Conservation (phyloP, 2,888 invertebrate genomes). For the Cylindroiulus punctatus region DNA sequence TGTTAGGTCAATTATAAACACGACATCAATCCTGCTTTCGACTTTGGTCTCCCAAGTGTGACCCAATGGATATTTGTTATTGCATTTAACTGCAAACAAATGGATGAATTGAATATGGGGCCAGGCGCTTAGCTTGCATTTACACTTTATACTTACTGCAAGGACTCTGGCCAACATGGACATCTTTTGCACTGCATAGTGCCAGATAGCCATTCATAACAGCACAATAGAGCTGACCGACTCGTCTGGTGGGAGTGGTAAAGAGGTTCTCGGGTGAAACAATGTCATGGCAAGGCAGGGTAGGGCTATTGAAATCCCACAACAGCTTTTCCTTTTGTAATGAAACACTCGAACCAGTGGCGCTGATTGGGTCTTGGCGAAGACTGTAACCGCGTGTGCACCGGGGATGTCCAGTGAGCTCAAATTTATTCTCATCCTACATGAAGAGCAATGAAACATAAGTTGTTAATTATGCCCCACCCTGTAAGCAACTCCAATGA, state of each 20-base stretch:
- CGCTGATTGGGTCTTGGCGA: background rate
- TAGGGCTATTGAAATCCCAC: background rate
- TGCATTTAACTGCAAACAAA: background rate
- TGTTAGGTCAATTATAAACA: background rate
- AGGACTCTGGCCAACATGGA: background rate
- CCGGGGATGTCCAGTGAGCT: background rate
- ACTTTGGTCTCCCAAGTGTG: background rate
- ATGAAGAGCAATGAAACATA: background rate
- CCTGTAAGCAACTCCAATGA: background rate
- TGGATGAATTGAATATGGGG: background rate
- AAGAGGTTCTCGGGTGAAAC: background rate
- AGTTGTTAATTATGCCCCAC: background rate
- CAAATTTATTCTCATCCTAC: background rate
- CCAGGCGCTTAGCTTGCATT: too few species aligned
- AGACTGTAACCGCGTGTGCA: background rate
- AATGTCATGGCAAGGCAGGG: background rate
- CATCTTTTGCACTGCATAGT: background rate
- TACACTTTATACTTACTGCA: slow-evolving; percentile 4
- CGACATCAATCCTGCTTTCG: background rate
- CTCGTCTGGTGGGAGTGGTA: background rate
- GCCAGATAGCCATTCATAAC: background rate
- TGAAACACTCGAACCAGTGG: background rate
- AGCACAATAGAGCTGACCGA: background rate
- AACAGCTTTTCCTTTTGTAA: background rate
- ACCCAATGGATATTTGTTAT: background rate